Conservation (phyloP, 2,113 vertebrate species). For the Eira barbara region DNA sequence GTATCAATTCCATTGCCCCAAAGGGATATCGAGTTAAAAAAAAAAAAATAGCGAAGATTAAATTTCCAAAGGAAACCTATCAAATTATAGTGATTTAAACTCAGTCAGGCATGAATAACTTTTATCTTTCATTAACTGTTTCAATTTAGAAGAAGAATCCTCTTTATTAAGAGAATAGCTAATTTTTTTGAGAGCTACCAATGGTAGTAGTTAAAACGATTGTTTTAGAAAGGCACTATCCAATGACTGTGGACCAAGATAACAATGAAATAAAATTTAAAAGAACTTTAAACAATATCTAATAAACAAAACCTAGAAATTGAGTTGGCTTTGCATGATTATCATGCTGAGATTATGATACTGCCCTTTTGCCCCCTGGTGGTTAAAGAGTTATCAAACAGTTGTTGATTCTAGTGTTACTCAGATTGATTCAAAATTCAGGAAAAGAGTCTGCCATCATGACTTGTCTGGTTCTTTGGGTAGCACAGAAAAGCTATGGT, state of each 20-base stretch:
- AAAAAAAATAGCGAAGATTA: not conserved
- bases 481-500: not conserved
- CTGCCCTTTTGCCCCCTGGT: not conserved
- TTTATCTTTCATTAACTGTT: not conserved
- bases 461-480: not conserved
- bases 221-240: not conserved
- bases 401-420: not conserved
- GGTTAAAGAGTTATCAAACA: not conserved
- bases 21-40: not conserved
- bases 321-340: not conserved
- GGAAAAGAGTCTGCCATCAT: not conserved
- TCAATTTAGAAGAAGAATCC: not conserved
- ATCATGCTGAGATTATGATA: not conserved
- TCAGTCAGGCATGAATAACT: not conserved
- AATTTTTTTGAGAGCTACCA: not conserved
- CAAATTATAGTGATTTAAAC: not conserved
- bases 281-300: not conserved
- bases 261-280: not conserved
- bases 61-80: not conserved
- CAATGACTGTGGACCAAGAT: not conserved
- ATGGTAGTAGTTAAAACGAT: not conserved
- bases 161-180: constrained; percentile 6
- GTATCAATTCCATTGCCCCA: not conserved
- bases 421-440: not conserved
- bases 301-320: not conserved